These are phyloP conservation scores for Aspidiotus rigidus DNA, from an alignment of 2,888 invertebrate species.

Conservation along the genomic window DNA sequence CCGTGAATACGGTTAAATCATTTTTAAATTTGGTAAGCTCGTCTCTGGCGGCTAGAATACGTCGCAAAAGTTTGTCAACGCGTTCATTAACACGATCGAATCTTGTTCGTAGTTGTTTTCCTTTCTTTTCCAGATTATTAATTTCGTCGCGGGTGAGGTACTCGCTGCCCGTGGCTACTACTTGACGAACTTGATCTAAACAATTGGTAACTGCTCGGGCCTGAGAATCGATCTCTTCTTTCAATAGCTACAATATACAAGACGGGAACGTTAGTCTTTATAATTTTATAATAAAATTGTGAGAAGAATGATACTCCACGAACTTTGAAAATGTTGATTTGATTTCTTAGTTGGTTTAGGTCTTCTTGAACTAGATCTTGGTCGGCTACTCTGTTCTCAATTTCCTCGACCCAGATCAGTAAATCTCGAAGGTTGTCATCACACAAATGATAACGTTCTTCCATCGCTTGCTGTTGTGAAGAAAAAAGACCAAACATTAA, in stretches of 20 bases:
- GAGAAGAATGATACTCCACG: constrained; percentile 19
- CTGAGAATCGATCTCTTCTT: constrained; percentile 80
- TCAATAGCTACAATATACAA: constrained; percentile 58
- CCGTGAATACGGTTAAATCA: constrained; percentile 69
- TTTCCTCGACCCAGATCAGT: constrained; percentile 74
- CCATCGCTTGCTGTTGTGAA: constrained; percentile 78
- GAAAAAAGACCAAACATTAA: constrained; percentile 35
- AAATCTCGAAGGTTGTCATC: constrained; percentile 76
- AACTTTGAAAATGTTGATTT: constrained; percentile 80
- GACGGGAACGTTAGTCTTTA: constrained; percentile 13
- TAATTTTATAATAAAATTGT: not conserved
- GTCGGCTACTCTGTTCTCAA: constrained; percentile 73
- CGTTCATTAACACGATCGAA: constrained; percentile 74
- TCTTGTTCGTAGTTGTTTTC: constrained; percentile 69
- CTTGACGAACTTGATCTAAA: constrained; percentile 79
- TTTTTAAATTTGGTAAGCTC: constrained; percentile 77
- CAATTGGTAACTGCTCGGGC: constrained; percentile 73
- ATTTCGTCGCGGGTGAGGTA: constrained; percentile 88
- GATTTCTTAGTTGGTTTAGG: constrained; percentile 74
- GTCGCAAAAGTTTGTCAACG: constrained; percentile 65
- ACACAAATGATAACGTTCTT: constrained; percentile 86
- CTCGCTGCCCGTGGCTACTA: constrained; percentile 80
- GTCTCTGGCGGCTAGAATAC: constrained; percentile 69
- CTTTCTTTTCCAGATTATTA: constrained; percentile 74
- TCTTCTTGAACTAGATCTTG: constrained; percentile 81